Conservation (phyloP, 2,797 vertebrate genomes). For the Arnoldichthys spilopterus region DNA sequence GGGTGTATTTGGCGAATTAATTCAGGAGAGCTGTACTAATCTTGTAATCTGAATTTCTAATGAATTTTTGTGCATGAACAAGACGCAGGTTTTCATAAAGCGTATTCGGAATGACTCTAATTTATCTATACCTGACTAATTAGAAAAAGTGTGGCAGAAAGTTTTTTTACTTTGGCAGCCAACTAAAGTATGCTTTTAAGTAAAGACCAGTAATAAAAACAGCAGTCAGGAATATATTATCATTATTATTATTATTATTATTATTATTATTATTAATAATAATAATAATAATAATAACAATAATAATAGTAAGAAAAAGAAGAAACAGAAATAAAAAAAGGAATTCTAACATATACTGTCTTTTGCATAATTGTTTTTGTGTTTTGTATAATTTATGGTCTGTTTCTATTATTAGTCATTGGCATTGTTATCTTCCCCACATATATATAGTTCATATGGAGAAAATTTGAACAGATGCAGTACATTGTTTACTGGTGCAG, state of each 20-base stretch:
- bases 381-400: too few relatives aligned
- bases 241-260: too few relatives aligned
- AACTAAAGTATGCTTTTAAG: background rate
- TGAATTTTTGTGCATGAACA: constrained; percentile 40
- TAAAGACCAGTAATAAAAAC: background rate
- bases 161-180: background rate
- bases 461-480: too few relatives aligned
- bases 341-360: too few relatives aligned
- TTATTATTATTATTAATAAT: background rate
- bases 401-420: too few relatives aligned
- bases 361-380: too few relatives aligned
- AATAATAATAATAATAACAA: background rate
- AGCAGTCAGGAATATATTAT: background rate
- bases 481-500: too few relatives aligned
- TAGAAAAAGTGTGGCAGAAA: constrained; percentile 22
- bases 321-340: too few relatives aligned
- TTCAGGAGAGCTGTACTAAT: constrained; percentile 46
- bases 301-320: too few relatives aligned
- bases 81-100: constrained; percentile 48
- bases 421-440: too few relatives aligned
- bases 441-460: too few relatives aligned
- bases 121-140: constrained; percentile 24
- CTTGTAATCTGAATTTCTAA: constrained; percentile 52
- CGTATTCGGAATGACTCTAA: constrained; percentile 31
- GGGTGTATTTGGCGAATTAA: constrained; percentile 42